Evolutionary conservation across 2,888 invertebrate genomes (phyloP).

Genomic region (Venusia cambrica): DNA sequence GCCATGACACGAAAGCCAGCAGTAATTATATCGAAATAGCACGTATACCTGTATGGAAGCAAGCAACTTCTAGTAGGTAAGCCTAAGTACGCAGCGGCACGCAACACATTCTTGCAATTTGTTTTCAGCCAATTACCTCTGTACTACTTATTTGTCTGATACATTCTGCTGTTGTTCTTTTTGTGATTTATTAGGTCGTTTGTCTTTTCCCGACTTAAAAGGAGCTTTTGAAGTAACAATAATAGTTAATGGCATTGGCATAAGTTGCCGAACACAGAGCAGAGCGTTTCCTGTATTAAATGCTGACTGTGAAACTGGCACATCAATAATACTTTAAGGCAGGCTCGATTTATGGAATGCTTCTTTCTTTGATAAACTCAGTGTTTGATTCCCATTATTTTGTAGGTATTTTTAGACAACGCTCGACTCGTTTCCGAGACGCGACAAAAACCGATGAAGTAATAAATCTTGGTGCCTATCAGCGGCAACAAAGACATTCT

Average conservation of each 20-base stretch:
- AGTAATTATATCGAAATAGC: conserved; percentile 36
- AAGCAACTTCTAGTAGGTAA: too few relatives aligned
- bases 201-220: background rate
- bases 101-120: conserved; percentile 14
- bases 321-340: conserved; percentile 1
- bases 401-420: conserved; percentile 6
- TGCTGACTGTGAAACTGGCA: conserved; percentile 3
- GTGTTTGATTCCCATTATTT: too few relatives aligned
- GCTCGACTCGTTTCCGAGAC: conserved; percentile 10
- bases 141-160: conserved; percentile 11
- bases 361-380: conserved; percentile 2
- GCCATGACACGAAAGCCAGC: conserved; percentile 46
- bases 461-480: conserved; percentile 31
- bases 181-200: background rate
- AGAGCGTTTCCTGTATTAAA: conserved; percentile 1
- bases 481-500: conserved; percentile 23
- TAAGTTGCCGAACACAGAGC: background rate
- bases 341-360: background rate
- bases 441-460: conserved; percentile 18
- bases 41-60: conserved; percentile 19
- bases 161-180: background rate
- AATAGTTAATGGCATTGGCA: conserved; percentile 1
- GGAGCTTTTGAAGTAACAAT: background rate
- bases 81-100: conserved; percentile 13
- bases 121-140: conserved; percentile 13